Percentiles rank a stretch among this genome's conserved stretches.
phyloP scores from a whole-genome alignment of 2,113 vertebrate genomes.

The Nyctibius bracteatus region DNA sequence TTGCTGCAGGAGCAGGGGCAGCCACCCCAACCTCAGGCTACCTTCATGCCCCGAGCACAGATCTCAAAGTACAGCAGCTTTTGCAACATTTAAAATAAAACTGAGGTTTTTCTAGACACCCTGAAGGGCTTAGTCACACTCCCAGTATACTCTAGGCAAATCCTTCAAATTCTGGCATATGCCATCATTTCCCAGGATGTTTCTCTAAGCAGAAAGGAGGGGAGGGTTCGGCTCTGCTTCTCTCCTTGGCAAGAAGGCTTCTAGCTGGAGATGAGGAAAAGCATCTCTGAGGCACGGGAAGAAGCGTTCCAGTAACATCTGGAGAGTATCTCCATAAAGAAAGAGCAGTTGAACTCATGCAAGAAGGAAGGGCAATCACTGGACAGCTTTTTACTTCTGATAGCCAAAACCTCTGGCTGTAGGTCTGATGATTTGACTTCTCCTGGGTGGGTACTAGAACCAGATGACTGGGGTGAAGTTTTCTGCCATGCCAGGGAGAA shows the following conservation, averaged over 20 bases:
- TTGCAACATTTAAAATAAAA: not conserved
- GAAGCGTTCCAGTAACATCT: not conserved
- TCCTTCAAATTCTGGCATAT: not conserved
- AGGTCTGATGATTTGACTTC: not conserved
- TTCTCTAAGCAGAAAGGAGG: not conserved
- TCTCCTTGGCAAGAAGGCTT: not conserved
- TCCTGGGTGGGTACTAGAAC: not conserved
- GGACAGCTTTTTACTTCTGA: not conserved
- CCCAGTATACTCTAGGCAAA: not conserved
- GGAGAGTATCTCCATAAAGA: not conserved
- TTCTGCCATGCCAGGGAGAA: not conserved
- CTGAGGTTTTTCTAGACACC: not conserved
- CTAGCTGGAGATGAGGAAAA: not conserved
- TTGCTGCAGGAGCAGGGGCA: accelerated
- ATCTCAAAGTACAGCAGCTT: not conserved
- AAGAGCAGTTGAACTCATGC: not conserved
- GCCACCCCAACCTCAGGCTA: not conserved
- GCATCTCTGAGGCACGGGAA: not conserved
- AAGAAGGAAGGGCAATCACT: not conserved
- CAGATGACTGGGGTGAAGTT: not conserved
- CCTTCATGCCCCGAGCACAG: accelerated
- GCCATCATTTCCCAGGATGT: not conserved
- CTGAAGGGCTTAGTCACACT: not conserved
- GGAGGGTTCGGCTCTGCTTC: not conserved
- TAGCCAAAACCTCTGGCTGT: not conserved